Evolutionary conservation across 1,140 invertebrate species (phyloP).

Genomic region (Camponotus vicinus): DNA sequence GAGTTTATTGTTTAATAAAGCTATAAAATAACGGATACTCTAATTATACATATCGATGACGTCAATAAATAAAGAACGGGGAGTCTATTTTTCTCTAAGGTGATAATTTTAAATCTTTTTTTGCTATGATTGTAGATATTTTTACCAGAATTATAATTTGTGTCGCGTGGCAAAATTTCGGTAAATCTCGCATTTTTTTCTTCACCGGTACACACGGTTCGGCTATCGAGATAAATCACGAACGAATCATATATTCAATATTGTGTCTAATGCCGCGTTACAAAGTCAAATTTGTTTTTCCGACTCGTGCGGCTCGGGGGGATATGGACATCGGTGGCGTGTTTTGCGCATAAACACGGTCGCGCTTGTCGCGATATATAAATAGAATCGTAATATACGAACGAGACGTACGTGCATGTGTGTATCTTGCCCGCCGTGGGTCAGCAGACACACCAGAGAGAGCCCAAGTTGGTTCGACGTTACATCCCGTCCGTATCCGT

Average conservation of each 20-base stretch:
- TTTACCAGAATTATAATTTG: slow-evolving; percentile 9
- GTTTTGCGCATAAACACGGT: slow-evolving; percentile 33
- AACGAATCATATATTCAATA: neutral
- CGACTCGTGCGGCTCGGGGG: neutral
- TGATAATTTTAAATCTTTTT: slow-evolving; percentile 46
- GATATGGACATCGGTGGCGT: slow-evolving; percentile 34
- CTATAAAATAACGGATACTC: neutral
- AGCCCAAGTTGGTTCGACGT: slow-evolving; percentile 64
- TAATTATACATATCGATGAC: slow-evolving; percentile 45
- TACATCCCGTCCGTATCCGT: slow-evolving; percentile 61
- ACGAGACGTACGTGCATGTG: neutral
- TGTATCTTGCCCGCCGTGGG: slow-evolving; percentile 17
- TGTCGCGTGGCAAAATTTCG: neutral
- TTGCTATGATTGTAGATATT: neutral
- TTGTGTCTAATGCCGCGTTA: neutral
- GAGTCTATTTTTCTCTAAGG: slow-evolving; percentile 26
- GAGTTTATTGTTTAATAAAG: slow-evolving; percentile 20
- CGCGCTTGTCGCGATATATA: slow-evolving; percentile 39
- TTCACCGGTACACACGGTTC: neutral
- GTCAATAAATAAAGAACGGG: slow-evolving; percentile 44
- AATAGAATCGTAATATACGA: slow-evolving; percentile 50
- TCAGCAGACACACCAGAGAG: slow-evolving; percentile 46
- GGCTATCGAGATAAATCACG: slow-evolving; percentile 17
- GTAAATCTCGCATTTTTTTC: neutral
- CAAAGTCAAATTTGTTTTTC: slow-evolving; percentile 23